Evolutionary conservation across 2,888 invertebrate species (phyloP).

Genomic region (Dolichopus griseipennis): DNA sequence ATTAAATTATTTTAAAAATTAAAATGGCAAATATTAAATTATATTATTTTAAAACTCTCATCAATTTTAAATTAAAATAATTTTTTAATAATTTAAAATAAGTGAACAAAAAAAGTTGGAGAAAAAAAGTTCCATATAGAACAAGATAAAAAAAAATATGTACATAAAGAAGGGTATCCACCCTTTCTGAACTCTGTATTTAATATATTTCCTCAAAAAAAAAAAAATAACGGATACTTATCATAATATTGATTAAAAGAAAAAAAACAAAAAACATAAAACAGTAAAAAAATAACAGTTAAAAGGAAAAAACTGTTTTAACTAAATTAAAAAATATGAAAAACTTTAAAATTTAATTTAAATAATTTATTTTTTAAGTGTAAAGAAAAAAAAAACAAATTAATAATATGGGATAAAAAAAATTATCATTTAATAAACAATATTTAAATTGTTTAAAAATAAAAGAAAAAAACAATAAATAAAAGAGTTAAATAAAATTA

Average conservation of each 20-base stretch:
- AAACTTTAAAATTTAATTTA: too few relatives aligned
- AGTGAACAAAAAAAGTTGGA: too few relatives aligned
- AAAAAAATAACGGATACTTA: too few relatives aligned
- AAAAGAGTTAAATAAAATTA: background rate
- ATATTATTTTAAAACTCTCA: background rate
- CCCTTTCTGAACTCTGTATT: background rate
- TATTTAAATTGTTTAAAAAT: background rate
- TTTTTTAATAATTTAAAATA: background rate
- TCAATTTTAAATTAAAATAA: background rate
- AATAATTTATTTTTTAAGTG: background rate
- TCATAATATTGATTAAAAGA: background rate
- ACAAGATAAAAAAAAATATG: background rate
- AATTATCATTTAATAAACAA: background rate
- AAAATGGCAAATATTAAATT: background rate
- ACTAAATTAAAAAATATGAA: background rate
- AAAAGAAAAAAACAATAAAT: background rate
- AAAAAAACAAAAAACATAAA: too few relatives aligned
- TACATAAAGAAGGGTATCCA: background rate
- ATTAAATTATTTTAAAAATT: background rate
- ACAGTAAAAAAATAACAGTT: too few relatives aligned
- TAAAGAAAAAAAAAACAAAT: background rate
- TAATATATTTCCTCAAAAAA: background rate
- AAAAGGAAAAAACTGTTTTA: background rate
- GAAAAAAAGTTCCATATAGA: too few relatives aligned
- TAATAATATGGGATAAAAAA: background rate